phyloP scores from a whole-genome alignment of 2,797 vertebrate genomes.

The Ceryle rudis region DNA sequence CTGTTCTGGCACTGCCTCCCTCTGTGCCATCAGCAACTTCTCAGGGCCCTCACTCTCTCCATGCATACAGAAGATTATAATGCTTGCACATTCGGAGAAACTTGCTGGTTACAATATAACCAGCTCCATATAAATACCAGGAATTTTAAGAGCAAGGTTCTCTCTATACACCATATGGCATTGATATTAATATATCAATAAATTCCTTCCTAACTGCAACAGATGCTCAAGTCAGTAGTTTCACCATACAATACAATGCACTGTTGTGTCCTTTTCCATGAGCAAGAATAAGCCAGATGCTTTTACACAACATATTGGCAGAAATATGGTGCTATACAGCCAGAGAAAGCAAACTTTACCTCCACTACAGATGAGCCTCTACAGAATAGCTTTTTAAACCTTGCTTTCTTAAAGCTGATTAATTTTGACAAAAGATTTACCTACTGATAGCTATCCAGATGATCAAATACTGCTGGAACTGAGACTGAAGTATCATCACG shows the following conservation, averaged over 20 bases:
- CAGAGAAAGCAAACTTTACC: conserved; percentile 42
- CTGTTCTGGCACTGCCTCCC: neutral
- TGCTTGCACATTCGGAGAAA: neutral
- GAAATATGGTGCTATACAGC: conserved; percentile 29
- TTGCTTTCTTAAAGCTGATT: conserved; percentile 5
- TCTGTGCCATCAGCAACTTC: neutral
- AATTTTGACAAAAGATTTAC: conserved; percentile 18
- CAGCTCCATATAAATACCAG: neutral
- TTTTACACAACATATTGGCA: conserved; percentile 12
- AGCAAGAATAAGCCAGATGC: conserved; percentile 45
- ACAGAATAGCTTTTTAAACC: neutral
- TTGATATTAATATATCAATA: conserved; percentile 19
- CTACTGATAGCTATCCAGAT: neutral
- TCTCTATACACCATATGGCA: neutral
- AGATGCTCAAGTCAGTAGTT: conserved; percentile 43
- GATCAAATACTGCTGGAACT: conserved; percentile 23
- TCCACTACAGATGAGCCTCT: neutral
- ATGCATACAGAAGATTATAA: neutral
- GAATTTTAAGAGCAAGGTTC: neutral
- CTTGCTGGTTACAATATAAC: neutral
- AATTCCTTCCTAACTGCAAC: conserved; percentile 4
- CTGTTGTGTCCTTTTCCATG: conserved; percentile 3
- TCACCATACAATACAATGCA: neutral
- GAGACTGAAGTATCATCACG: neutral
- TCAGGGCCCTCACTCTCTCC: neutral